Evolutionary conservation across 2,797 vertebrate genomes (phyloP).

Genomic region (Gambusia yucatana): DNA sequence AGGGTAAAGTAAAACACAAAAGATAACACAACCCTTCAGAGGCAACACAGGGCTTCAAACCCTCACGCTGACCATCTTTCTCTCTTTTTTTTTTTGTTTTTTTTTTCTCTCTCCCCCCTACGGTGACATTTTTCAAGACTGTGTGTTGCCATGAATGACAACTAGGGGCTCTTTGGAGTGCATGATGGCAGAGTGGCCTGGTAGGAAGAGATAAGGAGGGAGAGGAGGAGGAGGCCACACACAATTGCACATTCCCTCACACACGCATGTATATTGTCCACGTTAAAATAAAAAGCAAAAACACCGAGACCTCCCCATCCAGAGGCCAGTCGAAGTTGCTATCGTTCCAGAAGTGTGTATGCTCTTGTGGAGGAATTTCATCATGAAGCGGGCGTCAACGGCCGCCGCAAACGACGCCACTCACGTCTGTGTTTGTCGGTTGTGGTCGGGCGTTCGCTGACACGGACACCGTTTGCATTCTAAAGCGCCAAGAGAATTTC

Average conservation of each 20-base stretch:
- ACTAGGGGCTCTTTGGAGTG: slow-evolving; percentile 80
- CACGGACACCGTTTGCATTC: slow-evolving; percentile 13
- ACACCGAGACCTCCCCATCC: slow-evolving; percentile 32
- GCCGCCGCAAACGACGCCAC: background rate
- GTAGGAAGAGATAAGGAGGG: slow-evolving; percentile 79
- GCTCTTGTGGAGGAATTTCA: slow-evolving; percentile 5
- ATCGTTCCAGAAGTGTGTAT: slow-evolving; percentile 22
- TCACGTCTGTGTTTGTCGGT: background rate
- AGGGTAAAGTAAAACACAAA: slow-evolving; percentile 22
- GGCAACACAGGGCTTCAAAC: slow-evolving; percentile 43
- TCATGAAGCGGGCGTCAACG: background rate
- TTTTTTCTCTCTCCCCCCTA: slow-evolving; percentile 58
- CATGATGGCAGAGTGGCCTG: slow-evolving; percentile 79
- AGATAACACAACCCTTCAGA: slow-evolving; percentile 45
- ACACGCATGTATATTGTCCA: slow-evolving; percentile 48
- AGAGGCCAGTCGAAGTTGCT: slow-evolving; percentile 27
- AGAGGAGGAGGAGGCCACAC: slow-evolving; percentile 53
- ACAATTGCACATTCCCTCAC: slow-evolving; percentile 34
- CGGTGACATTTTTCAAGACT: slow-evolving; percentile 75
- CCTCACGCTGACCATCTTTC: slow-evolving; percentile 22
- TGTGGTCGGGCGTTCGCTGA: background rate
- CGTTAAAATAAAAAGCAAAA: slow-evolving; percentile 30
- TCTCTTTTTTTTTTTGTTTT: slow-evolving; percentile 26
- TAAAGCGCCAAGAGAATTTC: slow-evolving; percentile 45
- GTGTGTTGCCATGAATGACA: slow-evolving; percentile 79